Percentiles rank a stretch among this genome's conserved stretches.
phyloP scores from a whole-genome alignment of 2,888 invertebrate species.

The Perizoma affinitatum region DNA sequence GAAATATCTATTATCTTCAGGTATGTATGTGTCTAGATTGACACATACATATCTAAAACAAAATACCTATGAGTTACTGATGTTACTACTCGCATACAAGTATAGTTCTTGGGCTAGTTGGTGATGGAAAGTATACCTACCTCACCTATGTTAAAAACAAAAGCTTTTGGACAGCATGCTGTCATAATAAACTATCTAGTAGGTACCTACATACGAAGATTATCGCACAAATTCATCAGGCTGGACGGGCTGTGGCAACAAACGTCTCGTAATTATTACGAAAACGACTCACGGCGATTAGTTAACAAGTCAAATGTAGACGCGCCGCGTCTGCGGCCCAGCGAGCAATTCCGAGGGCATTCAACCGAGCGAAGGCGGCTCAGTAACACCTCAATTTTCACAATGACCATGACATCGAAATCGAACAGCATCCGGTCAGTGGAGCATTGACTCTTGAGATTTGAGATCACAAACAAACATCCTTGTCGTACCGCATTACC shows the following conservation, averaged over 20 bases:
- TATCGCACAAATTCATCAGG: constrained; percentile 2
- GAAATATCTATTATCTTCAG: too few relatives aligned
- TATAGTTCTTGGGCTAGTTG: too few relatives aligned
- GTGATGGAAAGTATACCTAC: too few relatives aligned
- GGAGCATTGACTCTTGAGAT: constrained; percentile 77
- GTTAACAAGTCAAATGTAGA: constrained; percentile 56
- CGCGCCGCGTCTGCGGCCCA: constrained; percentile 54
- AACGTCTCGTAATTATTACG: constrained; percentile 43
- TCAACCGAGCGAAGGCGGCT: constrained; percentile 67
- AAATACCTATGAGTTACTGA: too few relatives aligned
- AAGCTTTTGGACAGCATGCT: not conserved
- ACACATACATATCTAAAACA: too few relatives aligned
- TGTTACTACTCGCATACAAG: too few relatives aligned
- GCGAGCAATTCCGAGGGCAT: constrained; percentile 71
- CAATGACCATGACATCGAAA: constrained; percentile 82
- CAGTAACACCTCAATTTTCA: constrained; percentile 68
- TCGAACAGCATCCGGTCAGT: constrained; percentile 80
- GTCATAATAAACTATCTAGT: too few relatives aligned
- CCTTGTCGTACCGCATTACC: constrained; percentile 17
- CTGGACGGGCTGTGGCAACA: constrained; percentile 1
- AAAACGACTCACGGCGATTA: constrained; percentile 53
- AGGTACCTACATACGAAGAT: not conserved
- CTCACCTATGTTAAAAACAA: too few relatives aligned
- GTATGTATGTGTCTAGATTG: too few relatives aligned
- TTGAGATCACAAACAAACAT: constrained; percentile 62